Percentiles rank a stretch among this genome's conserved stretches.
Conservation (phyloP, 2,888 invertebrate species). For the Hirtodrosophila cameraria region DNA sequence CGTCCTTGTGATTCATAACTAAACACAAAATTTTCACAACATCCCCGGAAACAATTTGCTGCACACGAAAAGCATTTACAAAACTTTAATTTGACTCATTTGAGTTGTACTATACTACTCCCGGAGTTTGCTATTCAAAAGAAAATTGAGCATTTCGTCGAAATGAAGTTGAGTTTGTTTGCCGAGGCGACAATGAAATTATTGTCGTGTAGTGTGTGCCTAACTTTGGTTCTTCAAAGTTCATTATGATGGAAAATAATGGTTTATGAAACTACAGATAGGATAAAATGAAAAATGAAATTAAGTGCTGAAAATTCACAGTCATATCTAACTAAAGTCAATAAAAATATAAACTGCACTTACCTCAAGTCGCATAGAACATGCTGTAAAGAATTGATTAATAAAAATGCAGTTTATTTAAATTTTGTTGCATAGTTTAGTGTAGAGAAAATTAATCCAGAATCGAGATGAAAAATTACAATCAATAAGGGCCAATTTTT, state of each 20-base stretch:
- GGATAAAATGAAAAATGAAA: no score
- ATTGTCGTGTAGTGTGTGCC: background rate
- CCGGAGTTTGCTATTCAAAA: conserved; percentile 18
- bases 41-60: conserved; percentile 78
- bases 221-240: conserved; percentile 20
- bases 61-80: conserved; percentile 73
- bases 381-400: no score
- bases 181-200: conserved; percentile 28
- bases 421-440: no score
- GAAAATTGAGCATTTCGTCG: conserved; percentile 15
- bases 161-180: conserved; percentile 23
- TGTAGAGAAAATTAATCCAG: no score
- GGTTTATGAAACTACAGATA: background rate
- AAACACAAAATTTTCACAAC: conserved; percentile 70
- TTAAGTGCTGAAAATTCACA: no score
- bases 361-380: no score
- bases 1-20: conserved; percentile 75
- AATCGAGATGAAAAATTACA: no score
- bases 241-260: background rate
- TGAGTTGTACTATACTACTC: conserved; percentile 7
- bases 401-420: no score
- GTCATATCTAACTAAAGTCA: no score
- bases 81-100: conserved; percentile 73
- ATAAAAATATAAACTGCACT: no score
- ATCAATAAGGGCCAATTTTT: no score